Conservation (phyloP, 2,797 vertebrate species). For the Diplodus puntazzo region DNA sequence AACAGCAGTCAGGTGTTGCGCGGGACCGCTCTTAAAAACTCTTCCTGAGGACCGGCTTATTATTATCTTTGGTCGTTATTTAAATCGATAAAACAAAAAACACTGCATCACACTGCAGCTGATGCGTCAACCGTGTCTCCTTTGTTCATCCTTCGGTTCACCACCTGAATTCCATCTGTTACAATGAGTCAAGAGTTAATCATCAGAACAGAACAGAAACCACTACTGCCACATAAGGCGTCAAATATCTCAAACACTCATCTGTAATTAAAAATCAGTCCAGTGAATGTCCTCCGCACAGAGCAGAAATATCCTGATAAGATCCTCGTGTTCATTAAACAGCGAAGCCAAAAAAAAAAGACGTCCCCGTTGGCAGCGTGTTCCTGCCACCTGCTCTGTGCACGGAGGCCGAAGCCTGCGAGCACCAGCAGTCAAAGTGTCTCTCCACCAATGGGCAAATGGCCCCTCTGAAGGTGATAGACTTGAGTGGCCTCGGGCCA, state of each 20-base stretch:
- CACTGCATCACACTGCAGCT: neutral
- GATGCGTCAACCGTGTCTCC: neutral
- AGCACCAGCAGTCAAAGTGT: slow-evolving; percentile 67
- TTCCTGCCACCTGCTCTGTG: slow-evolving; percentile 71
- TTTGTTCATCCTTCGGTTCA: neutral
- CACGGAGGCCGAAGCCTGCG: slow-evolving; percentile 47
- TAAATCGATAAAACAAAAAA: neutral
- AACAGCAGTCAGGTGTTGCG: slow-evolving; percentile 25
- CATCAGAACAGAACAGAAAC: slow-evolving; percentile 17
- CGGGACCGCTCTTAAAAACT: neutral
- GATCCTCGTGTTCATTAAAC: slow-evolving; percentile 59
- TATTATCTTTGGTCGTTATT: neutral
- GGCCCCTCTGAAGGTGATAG: slow-evolving; percentile 80
- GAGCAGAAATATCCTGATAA: slow-evolving; percentile 49
- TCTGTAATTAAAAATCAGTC: slow-evolving; percentile 59
- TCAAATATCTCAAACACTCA: slow-evolving; percentile 32
- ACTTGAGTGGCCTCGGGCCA: slow-evolving; percentile 72
- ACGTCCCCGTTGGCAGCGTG: slow-evolving; percentile 65
- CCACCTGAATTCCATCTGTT: slow-evolving; percentile 13
- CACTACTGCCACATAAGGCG: neutral
- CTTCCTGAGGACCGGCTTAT: neutral
- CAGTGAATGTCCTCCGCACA: slow-evolving; percentile 29
- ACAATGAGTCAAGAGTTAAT: slow-evolving; percentile 26
- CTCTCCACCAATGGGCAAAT: slow-evolving; percentile 66
- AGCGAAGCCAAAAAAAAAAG: slow-evolving; percentile 58